Evolutionary conservation across 2,797 vertebrate genomes (phyloP), one percentile per base, ranked within the genome.

Genomic region (Sylvia borin): DNA sequence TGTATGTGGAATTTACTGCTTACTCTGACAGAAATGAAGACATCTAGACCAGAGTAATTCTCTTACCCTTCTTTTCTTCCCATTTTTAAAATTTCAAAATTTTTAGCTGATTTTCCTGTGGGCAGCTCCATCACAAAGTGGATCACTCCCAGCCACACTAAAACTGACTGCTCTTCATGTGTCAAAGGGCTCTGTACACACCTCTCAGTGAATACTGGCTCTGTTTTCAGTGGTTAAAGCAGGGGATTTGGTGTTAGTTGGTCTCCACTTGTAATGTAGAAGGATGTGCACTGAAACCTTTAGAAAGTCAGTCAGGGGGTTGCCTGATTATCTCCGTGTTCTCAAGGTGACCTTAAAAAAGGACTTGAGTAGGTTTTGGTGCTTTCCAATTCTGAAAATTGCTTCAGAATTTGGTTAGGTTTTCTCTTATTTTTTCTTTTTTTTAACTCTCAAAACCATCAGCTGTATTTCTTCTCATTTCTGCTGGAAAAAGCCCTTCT

Each of bases 351-450:
- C 71, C 45, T 95, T 80, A 34, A 32, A 75, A 82, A 81, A 73
- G 21, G 20, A 57, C 45, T 87, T 21, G 26, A 89, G 60, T 48
- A 78, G 51, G 67, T 73, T 82, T 94, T 67, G 67, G 53, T 91
- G 60, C 55, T 92, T 92, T 95, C 62, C 50, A 74, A 11, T 67
- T 90, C 74, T 91, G 78, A 87, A 89, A 85, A 83, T 19, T 7
- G 5, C 18, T 72, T 91, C 34, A 79, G 31, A 72, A 61, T 90
- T 77, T 53, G 29, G 5, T n/a, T 5, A 11, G 10, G 1, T 27
- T 92, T 67, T 18, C 25, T 42, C 34, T n/a, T 20, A 17, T 19
- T 8, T 11, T 38, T 4, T 19, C 6, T 20, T 18, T 27, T 38
- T 29, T 40, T 60, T 3, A 3, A 57, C 16, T n/a, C 38, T 36